phyloP scores from a whole-genome alignment of 2,888 invertebrate species.

The Endotricha flammealis region DNA sequence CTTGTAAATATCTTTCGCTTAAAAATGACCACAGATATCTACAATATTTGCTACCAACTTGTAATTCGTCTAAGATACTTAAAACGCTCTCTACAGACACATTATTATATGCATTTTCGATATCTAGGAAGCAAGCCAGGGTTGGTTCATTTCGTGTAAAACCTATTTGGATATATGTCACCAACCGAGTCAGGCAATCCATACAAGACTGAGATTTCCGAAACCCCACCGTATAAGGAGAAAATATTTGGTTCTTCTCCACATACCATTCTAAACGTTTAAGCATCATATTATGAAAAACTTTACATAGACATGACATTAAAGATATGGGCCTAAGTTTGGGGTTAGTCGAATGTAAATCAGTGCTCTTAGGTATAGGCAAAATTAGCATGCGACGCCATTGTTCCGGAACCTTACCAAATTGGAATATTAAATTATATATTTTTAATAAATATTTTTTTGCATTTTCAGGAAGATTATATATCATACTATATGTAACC shows the following conservation, averaged over 20 bases:
- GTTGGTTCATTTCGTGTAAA: constrained; percentile 13
- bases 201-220: constrained; percentile 12
- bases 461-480: too few relatives aligned
- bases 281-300: constrained; percentile 18
- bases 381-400: too few relatives aligned
- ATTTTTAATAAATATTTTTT: too few relatives aligned
- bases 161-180: constrained; percentile 14
- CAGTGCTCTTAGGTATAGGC: too few relatives aligned
- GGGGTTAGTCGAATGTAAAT: not conserved
- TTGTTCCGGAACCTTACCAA: too few relatives aligned
- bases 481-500: too few relatives aligned
- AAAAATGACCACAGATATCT: constrained; percentile 5
- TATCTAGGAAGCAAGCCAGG: too few relatives aligned
- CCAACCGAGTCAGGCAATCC: constrained; percentile 11
- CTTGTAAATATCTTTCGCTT: not conserved
- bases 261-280: constrained; percentile 22
- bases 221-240: constrained; percentile 15
- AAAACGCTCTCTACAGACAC: not conserved
- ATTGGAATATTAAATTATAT: too few relatives aligned
- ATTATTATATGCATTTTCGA: too few relatives aligned
- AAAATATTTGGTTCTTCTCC: constrained; percentile 15
- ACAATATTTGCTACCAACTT: constrained; percentile 1
- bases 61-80: not conserved
- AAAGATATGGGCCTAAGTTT: constrained; percentile 19
- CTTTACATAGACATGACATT: constrained; percentile 20